Conservation (phyloP, 2,888 invertebrate species). For the Rhodophaea formosa region DNA sequence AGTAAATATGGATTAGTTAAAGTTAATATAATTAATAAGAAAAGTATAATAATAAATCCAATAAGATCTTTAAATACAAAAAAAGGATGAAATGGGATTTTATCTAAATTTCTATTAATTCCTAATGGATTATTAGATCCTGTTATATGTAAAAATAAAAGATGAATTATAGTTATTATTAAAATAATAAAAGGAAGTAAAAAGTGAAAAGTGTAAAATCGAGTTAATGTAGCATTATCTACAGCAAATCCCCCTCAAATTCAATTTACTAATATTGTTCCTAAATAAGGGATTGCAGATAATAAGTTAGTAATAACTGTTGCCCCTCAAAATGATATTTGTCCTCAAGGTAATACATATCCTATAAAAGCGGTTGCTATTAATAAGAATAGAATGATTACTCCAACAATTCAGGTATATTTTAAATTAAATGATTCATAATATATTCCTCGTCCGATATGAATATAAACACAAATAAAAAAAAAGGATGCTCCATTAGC, state of each 20-base stretch:
- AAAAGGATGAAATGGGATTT: slow-evolving; percentile 86
- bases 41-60: slow-evolving; percentile 80
- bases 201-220: slow-evolving; percentile 89
- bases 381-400: slow-evolving; percentile 83
- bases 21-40: slow-evolving; percentile 75
- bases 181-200: slow-evolving; percentile 85
- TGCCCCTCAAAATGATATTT: slow-evolving; percentile 91
- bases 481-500: slow-evolving; percentile 88
- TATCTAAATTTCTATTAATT: slow-evolving; percentile 83
- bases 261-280: slow-evolving; percentile 83
- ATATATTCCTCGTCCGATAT: slow-evolving; percentile 84
- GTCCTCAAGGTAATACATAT: slow-evolving; percentile 89
- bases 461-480: slow-evolving; percentile 85
- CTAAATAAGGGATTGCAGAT: slow-evolving; percentile 87
- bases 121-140: slow-evolving; percentile 85
- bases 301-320: slow-evolving; percentile 89
- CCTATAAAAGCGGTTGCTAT: slow-evolving; percentile 90
- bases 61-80: slow-evolving; percentile 84
- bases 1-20: slow-evolving; percentile 81
- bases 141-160: slow-evolving; percentile 85
- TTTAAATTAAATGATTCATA: slow-evolving; percentile 74
- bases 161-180: slow-evolving; percentile 82
- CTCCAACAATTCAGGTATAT: slow-evolving; percentile 84
- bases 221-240: slow-evolving; percentile 87
- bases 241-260: slow-evolving; percentile 89